These are phyloP conservation scores for Solea solea DNA, from an alignment of 2,113 vertebrate genomes.

Conservation along the genomic window DNA sequence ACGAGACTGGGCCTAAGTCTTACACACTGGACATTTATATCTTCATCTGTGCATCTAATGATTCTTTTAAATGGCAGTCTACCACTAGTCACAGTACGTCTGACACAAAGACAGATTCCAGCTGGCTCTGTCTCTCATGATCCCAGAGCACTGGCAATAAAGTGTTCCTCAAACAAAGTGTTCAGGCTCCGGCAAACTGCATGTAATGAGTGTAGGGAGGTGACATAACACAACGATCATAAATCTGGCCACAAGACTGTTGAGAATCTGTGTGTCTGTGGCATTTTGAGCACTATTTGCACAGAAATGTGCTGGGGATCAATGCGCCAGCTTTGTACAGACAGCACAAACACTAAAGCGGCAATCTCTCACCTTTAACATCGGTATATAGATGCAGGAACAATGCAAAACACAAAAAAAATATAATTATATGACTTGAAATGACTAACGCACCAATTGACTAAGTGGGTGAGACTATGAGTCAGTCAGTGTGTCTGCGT, in stretches of 20 bases:
- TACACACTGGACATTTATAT: not conserved
- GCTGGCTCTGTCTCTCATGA: not conserved
- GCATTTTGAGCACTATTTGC: constrained; percentile 70
- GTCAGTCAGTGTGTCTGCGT: constrained; percentile 70
- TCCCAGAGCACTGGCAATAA: constrained; percentile 24
- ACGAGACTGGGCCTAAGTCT: too few relatives aligned
- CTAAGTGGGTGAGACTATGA: constrained; percentile 79
- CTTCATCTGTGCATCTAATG: not conserved
- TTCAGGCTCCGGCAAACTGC: not conserved
- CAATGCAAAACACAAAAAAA: constrained; percentile 18
- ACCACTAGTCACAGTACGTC: not conserved
- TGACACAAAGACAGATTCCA: constrained; percentile 16
- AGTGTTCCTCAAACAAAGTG: constrained; percentile 44
- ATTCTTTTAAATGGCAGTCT: not conserved
- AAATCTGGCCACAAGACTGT: constrained; percentile 33
- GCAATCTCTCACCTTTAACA: constrained; percentile 48
- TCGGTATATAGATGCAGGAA: constrained; percentile 16
- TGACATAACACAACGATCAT: constrained; percentile 27
- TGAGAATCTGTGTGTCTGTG: constrained; percentile 21
- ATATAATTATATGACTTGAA: constrained; percentile 70
- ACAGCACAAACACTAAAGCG: constrained; percentile 46
- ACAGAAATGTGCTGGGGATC: constrained; percentile 52
- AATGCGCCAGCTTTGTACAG: constrained; percentile 37
- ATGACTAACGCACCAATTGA: constrained; percentile 69
- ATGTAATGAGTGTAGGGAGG: constrained; percentile 34